Evolutionary conservation across 2,888 invertebrate genomes (phyloP), one percentile per base, ranked within the genome.

Genomic region (Cheilosia vulpina): DNA sequence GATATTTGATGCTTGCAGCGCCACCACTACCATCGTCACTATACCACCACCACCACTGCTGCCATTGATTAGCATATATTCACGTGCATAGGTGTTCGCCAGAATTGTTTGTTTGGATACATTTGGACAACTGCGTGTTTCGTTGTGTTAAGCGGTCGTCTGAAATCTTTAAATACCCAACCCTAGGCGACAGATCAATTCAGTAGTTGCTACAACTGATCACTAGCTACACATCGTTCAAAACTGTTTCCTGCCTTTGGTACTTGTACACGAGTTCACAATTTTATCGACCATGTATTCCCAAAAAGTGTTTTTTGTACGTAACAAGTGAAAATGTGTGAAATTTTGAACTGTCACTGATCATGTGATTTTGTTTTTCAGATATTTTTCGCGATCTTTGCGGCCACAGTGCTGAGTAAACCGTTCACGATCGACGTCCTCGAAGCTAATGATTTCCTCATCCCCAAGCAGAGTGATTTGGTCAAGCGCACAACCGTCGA

Each of bases 131-230:
- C 60, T 57, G 71, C 65, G 72, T 80, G 58, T 55, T 41, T 65
- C 50, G 17, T 9, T 66, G 73, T 85, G 63, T 76, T 76, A 50
- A 75, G n/a, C 62, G 57, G 50, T 17, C 50, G 31, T 31, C 52
- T 57, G 38, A 68, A 81, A 47, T 77, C 76, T 57, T 85, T 85
- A 85, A 85, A 85, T 76, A 81, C 85, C 60, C 66, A 76, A 77
- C 76, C 66, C 77, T 63, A 15, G 58, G 24, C 21, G 24, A 24
- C 50, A 66, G 57, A 72, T 77, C 38, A 57, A 58, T 62, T 85
- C 81, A 85, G 85, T 85, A 76, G 62, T 68, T 63, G 52, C 45
- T 58, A 47, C 45, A 76, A 63, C 62, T 47, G 38, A 69, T 58
- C 45, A 45, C 78, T 75, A 75, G 58, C 43, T 19, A 52, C 58